Conservation (phyloP, 2,888 invertebrate species). For the Oligia latruncula region DNA sequence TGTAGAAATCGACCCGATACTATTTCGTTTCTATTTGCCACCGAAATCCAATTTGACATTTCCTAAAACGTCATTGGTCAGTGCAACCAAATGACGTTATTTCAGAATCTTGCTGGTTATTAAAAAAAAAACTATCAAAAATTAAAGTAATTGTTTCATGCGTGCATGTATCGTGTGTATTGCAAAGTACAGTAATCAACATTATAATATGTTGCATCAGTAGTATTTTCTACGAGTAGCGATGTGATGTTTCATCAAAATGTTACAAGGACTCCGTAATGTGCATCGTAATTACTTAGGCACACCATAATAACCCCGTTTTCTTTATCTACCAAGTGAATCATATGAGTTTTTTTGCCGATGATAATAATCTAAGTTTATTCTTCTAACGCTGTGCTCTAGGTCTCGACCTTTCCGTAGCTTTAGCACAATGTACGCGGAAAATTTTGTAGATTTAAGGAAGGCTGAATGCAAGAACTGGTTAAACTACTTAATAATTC, state of each 20-base stretch:
- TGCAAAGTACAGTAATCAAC: conserved; percentile 64
- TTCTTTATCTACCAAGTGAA: conserved; percentile 66
- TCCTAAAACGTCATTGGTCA: conserved; percentile 11
- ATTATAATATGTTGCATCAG: conserved; percentile 66
- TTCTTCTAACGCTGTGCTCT: conserved; percentile 43
- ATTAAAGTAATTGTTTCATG: conserved; percentile 38
- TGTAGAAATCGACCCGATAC: conserved; percentile 44
- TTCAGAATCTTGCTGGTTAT: conserved; percentile 5
- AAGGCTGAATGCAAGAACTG: neutral
- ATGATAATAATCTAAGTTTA: conserved; percentile 55
- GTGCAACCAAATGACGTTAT: neutral
- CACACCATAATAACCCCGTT: conserved; percentile 71
- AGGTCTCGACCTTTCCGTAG: conserved; percentile 32
- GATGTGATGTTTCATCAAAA: conserved; percentile 72
- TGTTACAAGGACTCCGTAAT: conserved; percentile 80
- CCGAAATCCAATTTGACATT: conserved; percentile 1
- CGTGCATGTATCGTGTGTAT: conserved; percentile 49
- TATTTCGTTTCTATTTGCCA: conserved; percentile 5
- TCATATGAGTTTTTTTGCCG: conserved; percentile 58
- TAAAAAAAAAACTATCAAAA: conserved; percentile 4
- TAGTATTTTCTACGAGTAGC: conserved; percentile 68
- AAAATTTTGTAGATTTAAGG: conserved; percentile 15
- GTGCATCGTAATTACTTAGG: conserved; percentile 73
- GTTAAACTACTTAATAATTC: conserved; percentile 8
- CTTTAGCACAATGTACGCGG: conserved; percentile 9